Base-by-base conservation (phyloP, 2,113 vertebrate genomes). In the Sander lucioperca region DNA sequence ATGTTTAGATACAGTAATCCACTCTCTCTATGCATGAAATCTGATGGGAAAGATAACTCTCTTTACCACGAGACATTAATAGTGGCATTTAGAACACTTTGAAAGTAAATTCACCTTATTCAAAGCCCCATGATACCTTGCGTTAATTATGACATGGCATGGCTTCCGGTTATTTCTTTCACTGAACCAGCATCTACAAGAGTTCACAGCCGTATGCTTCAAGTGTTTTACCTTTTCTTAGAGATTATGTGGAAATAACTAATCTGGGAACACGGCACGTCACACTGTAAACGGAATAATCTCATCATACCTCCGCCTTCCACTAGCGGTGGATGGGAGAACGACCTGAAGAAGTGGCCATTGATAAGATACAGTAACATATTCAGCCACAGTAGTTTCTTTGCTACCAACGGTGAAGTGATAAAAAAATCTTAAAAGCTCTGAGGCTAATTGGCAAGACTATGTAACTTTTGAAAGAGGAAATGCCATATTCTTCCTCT, bases 381-480 rank as follows among this genome's bases (percentile, higher is more conserved):
- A 19, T 72, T 57, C 19, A 39, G 36, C 62, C 15, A 15, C 36
- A 14, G 39, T 9, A 33, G 33, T 65, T 45, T 25, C n/a, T 25
- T 45, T 65, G 33, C 43, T 25, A 47, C 5, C 21, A 23, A 15
- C 1, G 36, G 39, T 64, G 36, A 43, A 48, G 18, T 45, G 30
- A 70, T 33, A 33, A 33, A 33, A 48, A 33, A 43, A 43, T 39
- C 23, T 50, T 33, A 51, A 78, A 59, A 25, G 75, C 36, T 77
- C 8, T 21, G 10, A 68, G 56, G 30, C 19, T 21, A 21, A 61
- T 11, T 25, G 10, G 54, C 4, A 23, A 6, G 15, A 18, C 14
- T 23, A 64, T 64, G 39, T 50, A 50, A 19, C 39, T 25, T 65
- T 65, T 25, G 7, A 25, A 23, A 66, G 9, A 30, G 23, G 15